phyloP scores from a whole-genome alignment of 2,113 vertebrate species.

The Nycticebus coucang region DNA sequence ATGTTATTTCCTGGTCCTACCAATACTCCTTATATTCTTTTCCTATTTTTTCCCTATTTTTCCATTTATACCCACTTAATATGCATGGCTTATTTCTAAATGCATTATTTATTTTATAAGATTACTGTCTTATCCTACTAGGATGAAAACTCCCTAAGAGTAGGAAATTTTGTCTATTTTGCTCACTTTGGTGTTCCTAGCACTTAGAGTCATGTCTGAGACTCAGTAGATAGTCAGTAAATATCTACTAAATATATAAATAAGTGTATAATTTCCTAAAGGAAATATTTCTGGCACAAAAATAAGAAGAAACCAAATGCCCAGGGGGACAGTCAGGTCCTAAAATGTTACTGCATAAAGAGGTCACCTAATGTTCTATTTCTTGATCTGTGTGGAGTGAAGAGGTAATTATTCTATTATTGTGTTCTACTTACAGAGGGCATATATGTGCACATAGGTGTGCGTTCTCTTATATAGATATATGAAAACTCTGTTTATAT shows the following conservation, averaged over 20 bases:
- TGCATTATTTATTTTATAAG: not conserved
- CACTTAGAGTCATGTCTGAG: not conserved
- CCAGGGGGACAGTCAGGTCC: not conserved
- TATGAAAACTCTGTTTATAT: not conserved
- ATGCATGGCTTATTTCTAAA: too few relatives aligned
- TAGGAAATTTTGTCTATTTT: not conserved
- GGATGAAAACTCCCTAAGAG: not conserved
- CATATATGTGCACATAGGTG: not conserved
- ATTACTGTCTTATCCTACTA: not conserved
- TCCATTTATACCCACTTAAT: not conserved
- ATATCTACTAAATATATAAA: not conserved
- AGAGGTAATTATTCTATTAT: not conserved
- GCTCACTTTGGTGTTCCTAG: not conserved
- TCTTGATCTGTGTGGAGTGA: not conserved
- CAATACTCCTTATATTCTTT: not conserved
- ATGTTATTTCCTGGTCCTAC: not conserved
- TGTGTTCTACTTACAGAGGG: not conserved
- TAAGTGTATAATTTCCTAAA: not conserved
- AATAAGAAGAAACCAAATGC: not conserved
- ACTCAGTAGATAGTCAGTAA: not conserved
- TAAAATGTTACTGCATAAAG: not conserved
- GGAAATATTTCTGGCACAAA: not conserved
- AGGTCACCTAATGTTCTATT: not conserved
- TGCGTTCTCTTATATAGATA: not conserved
- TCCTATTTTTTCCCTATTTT: not conserved